Conservation (phyloP, 2,113 vertebrate genomes). For the Galeopterus variegatus region DNA sequence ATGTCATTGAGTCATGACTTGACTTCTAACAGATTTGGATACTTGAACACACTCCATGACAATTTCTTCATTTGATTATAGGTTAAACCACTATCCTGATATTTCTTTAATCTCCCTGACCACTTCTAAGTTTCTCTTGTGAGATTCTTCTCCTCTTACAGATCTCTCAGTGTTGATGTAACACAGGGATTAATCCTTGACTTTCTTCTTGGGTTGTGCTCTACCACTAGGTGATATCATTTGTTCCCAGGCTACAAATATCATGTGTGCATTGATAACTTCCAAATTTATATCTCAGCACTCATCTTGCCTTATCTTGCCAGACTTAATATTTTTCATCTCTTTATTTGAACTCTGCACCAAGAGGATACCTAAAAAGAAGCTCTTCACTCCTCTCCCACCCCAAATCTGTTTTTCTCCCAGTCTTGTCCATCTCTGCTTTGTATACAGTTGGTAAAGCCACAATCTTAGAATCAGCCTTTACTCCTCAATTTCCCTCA, state of each 20-base stretch:
- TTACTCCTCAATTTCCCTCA: not conserved
- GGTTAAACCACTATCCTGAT: not conserved
- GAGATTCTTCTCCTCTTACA: not conserved
- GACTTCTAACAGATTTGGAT: not conserved
- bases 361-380: not conserved
- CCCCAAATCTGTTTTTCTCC: not conserved
- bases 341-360: not conserved
- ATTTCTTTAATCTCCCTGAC: not conserved
- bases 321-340: not conserved
- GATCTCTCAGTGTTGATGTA: not conserved
- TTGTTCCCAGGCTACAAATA: not conserved
- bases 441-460: not conserved
- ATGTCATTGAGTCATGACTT: not conserved
- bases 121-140: not conserved
- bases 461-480: not conserved
- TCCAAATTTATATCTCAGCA: not conserved
- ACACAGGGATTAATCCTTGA: not conserved
- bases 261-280: not conserved
- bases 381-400: not conserved
- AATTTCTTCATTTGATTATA: not conserved
- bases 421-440: not conserved
- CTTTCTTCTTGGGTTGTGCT: not conserved
- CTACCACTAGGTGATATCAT: not conserved
- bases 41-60: not conserved
- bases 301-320: not conserved